Evolutionary conservation across 2,113 vertebrate genomes (phyloP).

Genomic region (Eleginops maclovinus): DNA sequence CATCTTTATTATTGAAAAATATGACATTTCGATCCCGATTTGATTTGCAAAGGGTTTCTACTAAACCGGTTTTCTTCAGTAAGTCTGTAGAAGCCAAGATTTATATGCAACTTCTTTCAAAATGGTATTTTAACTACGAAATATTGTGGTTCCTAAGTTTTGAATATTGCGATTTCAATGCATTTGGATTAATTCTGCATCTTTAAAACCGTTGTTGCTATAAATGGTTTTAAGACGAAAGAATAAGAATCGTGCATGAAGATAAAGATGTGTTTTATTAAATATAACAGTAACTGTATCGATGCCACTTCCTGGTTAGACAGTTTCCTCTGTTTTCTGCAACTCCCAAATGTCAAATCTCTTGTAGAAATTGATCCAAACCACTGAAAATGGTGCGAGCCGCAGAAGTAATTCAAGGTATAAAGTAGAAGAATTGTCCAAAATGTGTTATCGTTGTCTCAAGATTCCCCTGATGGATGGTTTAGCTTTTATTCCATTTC

Average conservation of each 20-base stretch:
- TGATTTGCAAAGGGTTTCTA: too few relatives aligned
- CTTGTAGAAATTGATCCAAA: slow-evolving; percentile 3
- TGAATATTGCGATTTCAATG: too few relatives aligned
- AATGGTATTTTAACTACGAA: too few relatives aligned
- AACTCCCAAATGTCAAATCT: not conserved
- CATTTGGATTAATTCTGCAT: too few relatives aligned
- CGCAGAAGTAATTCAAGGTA: slow-evolving; percentile 1
- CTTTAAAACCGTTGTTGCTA: not conserved
- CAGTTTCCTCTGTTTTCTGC: not conserved
- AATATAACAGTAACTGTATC: not conserved
- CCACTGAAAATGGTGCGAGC: slow-evolving; percentile 8
- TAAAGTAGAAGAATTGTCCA: slow-evolving; percentile 10
- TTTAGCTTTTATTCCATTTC: slow-evolving; percentile 39
- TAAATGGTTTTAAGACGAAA: not conserved
- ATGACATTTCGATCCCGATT: too few relatives aligned
- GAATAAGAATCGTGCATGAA: not conserved
- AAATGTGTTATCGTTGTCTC: slow-evolving; percentile 6
- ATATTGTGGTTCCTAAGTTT: too few relatives aligned
- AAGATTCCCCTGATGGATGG: slow-evolving; percentile 23
- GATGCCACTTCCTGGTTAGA: not conserved
- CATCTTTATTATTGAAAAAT: too few relatives aligned
- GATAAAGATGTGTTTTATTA: not conserved
- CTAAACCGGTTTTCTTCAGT: too few relatives aligned
- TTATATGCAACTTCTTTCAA: too few relatives aligned
- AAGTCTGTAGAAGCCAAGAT: too few relatives aligned